Evolutionary conservation across 1,140 invertebrate genomes (phyloP), one percentile per base, ranked within the genome.

Genomic region (Telenomus remus): DNA sequence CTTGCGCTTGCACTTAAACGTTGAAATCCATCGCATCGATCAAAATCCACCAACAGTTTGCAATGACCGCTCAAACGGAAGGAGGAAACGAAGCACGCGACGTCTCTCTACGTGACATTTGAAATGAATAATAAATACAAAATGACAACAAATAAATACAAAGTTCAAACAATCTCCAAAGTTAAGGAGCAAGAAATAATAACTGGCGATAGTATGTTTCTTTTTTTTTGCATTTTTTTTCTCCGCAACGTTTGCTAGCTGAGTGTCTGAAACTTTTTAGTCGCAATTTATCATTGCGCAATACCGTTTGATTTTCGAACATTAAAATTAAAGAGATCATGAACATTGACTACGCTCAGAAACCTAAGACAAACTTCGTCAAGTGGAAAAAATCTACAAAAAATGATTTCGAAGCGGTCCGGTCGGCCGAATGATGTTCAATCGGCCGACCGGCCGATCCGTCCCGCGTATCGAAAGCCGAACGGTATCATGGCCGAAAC

Each of bases 261-360:
- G 61, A 47, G 48, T 47, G 60, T n/a, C n/a, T 69, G 60, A 54
- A 63, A 73, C 39, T 51, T 42, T 43, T 43, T 35, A 11, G 10
- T 37, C 6, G 19, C 61, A 37, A 64, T 65, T 68, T 60, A 57
- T 74, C 46, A 13, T 68, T 43, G 34, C n/a, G 19, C 60, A 69
- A 68, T 68, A 76, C 72, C 77, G 77, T 68, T 66, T 56, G 69
- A 76, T 64, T 68, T 63, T 71, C 54, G 51, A 68, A 33, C 9
- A 71, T 68, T 75, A 65, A 76, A 65, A 76, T 76, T 69, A 76
- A 27, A 69, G 73, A 76, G 73, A 76, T 76, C 73, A 76, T 64
- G 4, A 64, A 46, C 15, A 69, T 16, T 74, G 63, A 63, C 63
- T 66, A 47, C 11, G 33, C 37, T 55, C 16, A 50, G 57, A 55